phyloP scores from a whole-genome alignment of 2,797 vertebrate genomes.

The Sylvilagus floridanus region DNA sequence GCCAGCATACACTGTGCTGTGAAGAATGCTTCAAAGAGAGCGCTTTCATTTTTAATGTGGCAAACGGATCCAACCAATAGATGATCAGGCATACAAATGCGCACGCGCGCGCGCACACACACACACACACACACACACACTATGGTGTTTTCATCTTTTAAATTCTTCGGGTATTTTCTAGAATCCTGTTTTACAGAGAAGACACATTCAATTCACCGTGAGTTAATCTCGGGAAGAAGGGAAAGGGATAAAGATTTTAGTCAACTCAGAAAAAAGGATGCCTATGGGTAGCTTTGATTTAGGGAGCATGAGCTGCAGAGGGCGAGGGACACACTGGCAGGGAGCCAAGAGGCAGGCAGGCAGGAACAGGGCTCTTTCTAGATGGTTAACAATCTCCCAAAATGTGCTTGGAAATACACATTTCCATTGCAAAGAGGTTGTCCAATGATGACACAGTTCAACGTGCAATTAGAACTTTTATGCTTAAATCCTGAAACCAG shows the following conservation, averaged over 20 bases:
- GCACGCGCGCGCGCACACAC: not conserved
- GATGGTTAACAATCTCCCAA: not conserved
- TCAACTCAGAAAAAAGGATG: not conserved
- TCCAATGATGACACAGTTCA: conserved; percentile 55
- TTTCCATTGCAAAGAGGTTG: conserved; percentile 48
- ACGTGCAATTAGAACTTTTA: conserved; percentile 53
- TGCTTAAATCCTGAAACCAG: conserved; percentile 58
- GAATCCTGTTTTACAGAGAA: not conserved
- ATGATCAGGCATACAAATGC: not conserved
- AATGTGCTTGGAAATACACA: conserved; percentile 12
- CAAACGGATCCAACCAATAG: not conserved
- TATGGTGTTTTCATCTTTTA: not conserved
- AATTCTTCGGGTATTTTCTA: not conserved
- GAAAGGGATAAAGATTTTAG: not conserved
- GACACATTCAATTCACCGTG: not conserved
- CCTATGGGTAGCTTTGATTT: not conserved
- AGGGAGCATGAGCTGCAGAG: not conserved
- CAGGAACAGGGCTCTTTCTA: not conserved
- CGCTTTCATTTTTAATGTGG: conserved; percentile 62
- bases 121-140: not conserved
- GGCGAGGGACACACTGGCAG: not conserved
- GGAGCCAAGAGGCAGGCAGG: not conserved
- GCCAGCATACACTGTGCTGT: not conserved
- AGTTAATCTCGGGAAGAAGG: not conserved
- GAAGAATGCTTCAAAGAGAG: conserved; percentile 28